These are phyloP conservation scores for Bruchidius siliquastri DNA, from an alignment of 2,888 invertebrate species.

Conservation along the genomic window DNA sequence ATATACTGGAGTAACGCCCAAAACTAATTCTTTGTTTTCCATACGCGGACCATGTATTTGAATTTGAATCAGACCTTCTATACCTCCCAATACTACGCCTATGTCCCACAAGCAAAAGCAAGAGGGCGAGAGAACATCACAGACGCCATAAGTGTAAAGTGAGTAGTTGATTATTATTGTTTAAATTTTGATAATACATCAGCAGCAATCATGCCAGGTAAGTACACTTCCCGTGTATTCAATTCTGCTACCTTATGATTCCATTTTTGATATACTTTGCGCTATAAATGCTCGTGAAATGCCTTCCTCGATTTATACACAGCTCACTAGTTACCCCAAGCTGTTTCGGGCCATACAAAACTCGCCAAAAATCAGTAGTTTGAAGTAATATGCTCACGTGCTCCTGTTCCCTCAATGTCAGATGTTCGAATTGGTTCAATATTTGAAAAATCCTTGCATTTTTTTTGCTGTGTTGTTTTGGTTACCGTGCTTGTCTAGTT, in stretches of 20 bases:
- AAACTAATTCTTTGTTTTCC: too few relatives aligned
- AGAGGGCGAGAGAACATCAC: constrained; percentile 1
- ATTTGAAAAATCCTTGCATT: neutral
- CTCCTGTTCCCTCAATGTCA: neutral
- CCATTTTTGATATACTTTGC: constrained; percentile 6
- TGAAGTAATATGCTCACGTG: neutral
- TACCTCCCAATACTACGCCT: neutral
- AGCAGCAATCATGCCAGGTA: constrained; percentile 34
- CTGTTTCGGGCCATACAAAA: constrained; percentile 31
- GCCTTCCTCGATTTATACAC: neutral
- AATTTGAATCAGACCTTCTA: neutral
- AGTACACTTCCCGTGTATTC: constrained; percentile 15
- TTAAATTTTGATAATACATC: constrained; percentile 25
- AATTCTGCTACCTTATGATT: neutral
- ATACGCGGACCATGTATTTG: too few relatives aligned
- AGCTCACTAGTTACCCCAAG: constrained; percentile 32
- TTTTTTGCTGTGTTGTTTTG: constrained; percentile 1
- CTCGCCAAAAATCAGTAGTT: constrained; percentile 5
- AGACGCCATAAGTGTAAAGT: constrained; percentile 39
- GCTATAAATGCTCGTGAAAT: neutral
- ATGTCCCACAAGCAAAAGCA: neutral
- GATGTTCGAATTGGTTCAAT: too few relatives aligned
- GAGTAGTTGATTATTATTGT: constrained; percentile 25
- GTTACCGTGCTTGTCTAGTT: neutral
- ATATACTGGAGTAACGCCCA: too few relatives aligned